Conservation (phyloP, 2,888 invertebrate species). For the Aphidius colemani region DNA sequence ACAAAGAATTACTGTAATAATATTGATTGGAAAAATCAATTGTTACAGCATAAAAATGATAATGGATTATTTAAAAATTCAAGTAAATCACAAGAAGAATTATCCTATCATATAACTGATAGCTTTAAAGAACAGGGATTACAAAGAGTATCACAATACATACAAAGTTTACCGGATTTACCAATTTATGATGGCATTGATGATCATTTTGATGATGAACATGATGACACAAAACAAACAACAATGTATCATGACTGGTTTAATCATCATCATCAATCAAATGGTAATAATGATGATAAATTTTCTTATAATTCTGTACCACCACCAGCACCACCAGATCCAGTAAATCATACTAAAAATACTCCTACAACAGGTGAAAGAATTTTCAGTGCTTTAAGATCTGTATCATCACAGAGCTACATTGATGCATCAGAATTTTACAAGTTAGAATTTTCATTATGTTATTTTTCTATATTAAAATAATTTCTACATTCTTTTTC, state of each 20-base stretch:
- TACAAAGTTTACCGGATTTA: constrained; percentile 53
- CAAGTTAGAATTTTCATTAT: constrained; percentile 44
- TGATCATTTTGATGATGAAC: constrained; percentile 26
- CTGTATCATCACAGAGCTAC: constrained; percentile 55
- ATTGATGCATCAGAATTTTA: constrained; percentile 57
- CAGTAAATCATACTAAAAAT: constrained; percentile 41
- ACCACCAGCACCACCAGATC: constrained; percentile 54
- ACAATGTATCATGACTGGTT: neutral
- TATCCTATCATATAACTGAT: constrained; percentile 22
- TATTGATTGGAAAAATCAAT: constrained; percentile 31
- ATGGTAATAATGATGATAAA: constrained; percentile 1
- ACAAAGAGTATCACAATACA: constrained; percentile 53
- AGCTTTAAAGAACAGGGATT: constrained; percentile 40
- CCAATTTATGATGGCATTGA: constrained; percentile 40
- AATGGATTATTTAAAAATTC: constrained; percentile 48
- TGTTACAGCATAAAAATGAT: constrained; percentile 33
- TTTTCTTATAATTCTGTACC: constrained; percentile 1
- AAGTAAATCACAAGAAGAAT: constrained; percentile 33
- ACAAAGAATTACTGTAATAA: constrained; percentile 40
- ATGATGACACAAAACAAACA: constrained; percentile 3
- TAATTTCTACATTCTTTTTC: neutral
- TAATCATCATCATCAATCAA: constrained; percentile 13
- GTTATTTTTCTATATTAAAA: neutral
- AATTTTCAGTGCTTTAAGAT: constrained; percentile 54
- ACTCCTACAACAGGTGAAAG: constrained; percentile 53